Conservation (phyloP, 1,140 invertebrate genomes). For the Tetragonula clypearis region DNA sequence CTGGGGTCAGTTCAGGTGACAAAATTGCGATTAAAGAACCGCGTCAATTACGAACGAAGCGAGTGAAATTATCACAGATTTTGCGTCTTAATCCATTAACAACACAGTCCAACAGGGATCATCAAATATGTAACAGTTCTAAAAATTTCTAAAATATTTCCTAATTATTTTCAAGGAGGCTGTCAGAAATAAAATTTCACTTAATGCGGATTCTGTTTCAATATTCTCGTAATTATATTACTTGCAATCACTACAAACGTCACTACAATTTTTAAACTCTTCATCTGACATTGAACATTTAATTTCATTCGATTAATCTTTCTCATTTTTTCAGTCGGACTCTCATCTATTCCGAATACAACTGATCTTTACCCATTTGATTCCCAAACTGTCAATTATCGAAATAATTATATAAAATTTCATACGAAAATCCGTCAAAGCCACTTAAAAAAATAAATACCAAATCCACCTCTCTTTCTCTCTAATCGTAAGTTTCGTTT, state of each 20-base stretch:
- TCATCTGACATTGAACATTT: no score
- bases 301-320: no score
- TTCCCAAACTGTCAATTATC: background rate
- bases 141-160: background rate
- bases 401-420: background rate
- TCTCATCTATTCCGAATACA: background rate
- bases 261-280: no score
- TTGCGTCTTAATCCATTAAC: background rate
- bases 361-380: background rate
- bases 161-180: background rate
- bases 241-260: no score
- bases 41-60: background rate
- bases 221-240: background rate
- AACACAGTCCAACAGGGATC: background rate
- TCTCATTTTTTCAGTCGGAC: no score
- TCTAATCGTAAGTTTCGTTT: background rate
- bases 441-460: background rate
- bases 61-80: background rate
- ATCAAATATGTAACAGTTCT: background rate
- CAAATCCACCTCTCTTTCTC: background rate
- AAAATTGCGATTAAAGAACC: background rate
- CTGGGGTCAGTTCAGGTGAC: no score
- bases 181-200: background rate
- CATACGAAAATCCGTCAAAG: background rate
- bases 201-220: background rate